Evolutionary conservation across 2,797 vertebrate genomes (phyloP), one percentile per base, ranked within the genome.

Genomic region (Falco cherrug): DNA sequence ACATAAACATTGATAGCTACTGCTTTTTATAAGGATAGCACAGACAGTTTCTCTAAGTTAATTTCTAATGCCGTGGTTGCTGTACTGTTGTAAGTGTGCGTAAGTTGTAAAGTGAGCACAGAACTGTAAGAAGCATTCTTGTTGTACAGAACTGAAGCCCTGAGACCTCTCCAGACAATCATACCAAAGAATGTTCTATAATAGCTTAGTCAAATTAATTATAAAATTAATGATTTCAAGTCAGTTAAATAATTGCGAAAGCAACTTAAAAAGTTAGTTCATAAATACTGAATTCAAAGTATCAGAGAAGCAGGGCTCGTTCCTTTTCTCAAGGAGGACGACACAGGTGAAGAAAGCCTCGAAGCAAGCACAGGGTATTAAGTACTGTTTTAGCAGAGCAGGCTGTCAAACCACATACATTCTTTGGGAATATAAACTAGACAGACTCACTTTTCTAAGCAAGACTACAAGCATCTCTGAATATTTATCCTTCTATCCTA

Each of bases 81-180:
- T 68, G 54, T 24, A 48, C 17, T 18, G 33, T 25, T 10, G 4
- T 26, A 16, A 60, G n/a, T 33, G 41, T 1, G 12, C 6, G 0
- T 11, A 39, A 45, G 4, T 11, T 67, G 53, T 5, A 12, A 59
- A 54, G 28, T 2, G 18, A 87, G 24, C 16, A 71, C 16, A 22
- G 65, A 67, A 59, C 0, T 35, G 20, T 3, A 74, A 6, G 11
- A 85, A 67, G 24, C 6, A 47, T n/a, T 86, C 68, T 10, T 74
- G 45, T 24, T 74, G 45, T 24, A 60, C 14, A 53, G 12, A 80
- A 63, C 20, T 11, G 45, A 54, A 71, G 37, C n/a, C 56, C 31
- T 53, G 13, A 59, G 33, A 67, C 33, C 54, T 64, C 60, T 71
- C 84, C 56, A 5, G 68, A 59, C 19, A 77, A 48, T 25, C 47